A percentile compares a stretch with the other conserved stretches of the same genome.
Conservation (phyloP, 64 coral and sea anemone species). For the Anthopleura sola region DNA sequence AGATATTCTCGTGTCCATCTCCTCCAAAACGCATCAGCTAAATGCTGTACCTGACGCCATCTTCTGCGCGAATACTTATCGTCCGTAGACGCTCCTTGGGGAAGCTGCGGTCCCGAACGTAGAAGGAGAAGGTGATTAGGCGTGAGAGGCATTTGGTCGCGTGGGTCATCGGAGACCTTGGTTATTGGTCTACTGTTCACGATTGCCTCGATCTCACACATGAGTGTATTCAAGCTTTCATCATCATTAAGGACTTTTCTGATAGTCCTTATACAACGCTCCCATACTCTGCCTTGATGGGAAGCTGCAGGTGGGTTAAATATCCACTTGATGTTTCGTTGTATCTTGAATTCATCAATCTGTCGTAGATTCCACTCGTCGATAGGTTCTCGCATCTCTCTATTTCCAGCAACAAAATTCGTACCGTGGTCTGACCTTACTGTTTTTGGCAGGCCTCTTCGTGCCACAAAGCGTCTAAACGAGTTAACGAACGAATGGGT, state of each 20-base stretch:
- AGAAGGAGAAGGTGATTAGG: constrained; percentile 31
- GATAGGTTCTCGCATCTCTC: constrained; percentile 2
- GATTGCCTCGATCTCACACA: constrained; percentile 26
- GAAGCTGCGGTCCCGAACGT: background rate
- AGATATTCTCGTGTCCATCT: constrained; percentile 26
- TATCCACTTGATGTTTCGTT: constrained; percentile 18
- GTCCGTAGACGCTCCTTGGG: background rate
- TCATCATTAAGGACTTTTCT: constrained; percentile 15
- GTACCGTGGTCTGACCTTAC: constrained; percentile 44
- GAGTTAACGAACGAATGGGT: constrained; percentile 41
- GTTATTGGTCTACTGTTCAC: constrained; percentile 16
- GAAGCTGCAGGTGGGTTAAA: constrained; percentile 38
- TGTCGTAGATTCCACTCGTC: background rate
- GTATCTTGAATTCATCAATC: constrained; percentile 18
- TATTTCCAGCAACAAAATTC: constrained; percentile 40
- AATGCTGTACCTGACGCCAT: constrained; percentile 15
- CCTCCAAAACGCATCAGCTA: constrained; percentile 19
- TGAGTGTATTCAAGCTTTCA: constrained; percentile 14
- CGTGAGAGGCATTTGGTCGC: constrained; percentile 1
- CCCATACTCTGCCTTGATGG: constrained; percentile 27
- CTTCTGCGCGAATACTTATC: background rate
- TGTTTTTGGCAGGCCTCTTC: background rate
- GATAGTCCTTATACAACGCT: constrained; percentile 20
- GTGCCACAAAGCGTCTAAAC: constrained; percentile 24
- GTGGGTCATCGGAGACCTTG: constrained; percentile 15